Evolutionary conservation across 2,797 vertebrate species (phyloP).

Genomic region (Trematomus bernacchii): DNA sequence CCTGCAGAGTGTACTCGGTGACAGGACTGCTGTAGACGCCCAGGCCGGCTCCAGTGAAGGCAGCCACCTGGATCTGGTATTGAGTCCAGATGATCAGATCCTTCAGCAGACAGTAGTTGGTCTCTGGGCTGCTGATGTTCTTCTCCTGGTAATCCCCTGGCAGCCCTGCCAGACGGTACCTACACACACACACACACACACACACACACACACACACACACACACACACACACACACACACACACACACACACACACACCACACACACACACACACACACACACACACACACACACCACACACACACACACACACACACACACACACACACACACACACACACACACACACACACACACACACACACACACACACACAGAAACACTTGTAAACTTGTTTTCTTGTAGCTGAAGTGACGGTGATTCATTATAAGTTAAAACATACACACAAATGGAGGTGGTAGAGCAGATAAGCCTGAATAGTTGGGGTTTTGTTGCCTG

Average conservation of each 20-base stretch:
- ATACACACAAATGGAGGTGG: too few relatives aligned
- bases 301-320: slow-evolving; percentile 20
- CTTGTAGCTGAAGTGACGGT: neutral
- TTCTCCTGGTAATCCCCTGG: slow-evolving; percentile 95
- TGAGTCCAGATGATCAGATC: slow-evolving; percentile 99
- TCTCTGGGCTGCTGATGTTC: slow-evolving; percentile 96
- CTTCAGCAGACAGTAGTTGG: slow-evolving; percentile 95
- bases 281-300: slow-evolving; percentile 19
- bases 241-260: slow-evolving; percentile 25
- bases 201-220: slow-evolving; percentile 17
- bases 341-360: slow-evolving; percentile 19
- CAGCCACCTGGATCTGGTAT: slow-evolving; percentile 98
- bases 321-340: slow-evolving; percentile 20
- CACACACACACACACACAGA: slow-evolving; percentile 20
- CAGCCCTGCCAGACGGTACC: slow-evolving; percentile 95
- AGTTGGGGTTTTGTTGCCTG: neutral
- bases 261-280: slow-evolving; percentile 20
- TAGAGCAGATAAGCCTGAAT: neutral
- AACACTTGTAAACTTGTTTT: slow-evolving; percentile 9
- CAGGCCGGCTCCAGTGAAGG: slow-evolving; percentile 93
- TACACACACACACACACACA: slow-evolving; percentile 65
- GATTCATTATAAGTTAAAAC: too few relatives aligned
- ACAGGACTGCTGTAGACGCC: slow-evolving; percentile 93
- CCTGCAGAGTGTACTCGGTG: slow-evolving; percentile 94
- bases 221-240: slow-evolving; percentile 1